Percentiles rank a stretch among this genome's conserved stretches.
Conservation (phyloP, 2,888 invertebrate genomes). For the Drepana falcataria region DNA sequence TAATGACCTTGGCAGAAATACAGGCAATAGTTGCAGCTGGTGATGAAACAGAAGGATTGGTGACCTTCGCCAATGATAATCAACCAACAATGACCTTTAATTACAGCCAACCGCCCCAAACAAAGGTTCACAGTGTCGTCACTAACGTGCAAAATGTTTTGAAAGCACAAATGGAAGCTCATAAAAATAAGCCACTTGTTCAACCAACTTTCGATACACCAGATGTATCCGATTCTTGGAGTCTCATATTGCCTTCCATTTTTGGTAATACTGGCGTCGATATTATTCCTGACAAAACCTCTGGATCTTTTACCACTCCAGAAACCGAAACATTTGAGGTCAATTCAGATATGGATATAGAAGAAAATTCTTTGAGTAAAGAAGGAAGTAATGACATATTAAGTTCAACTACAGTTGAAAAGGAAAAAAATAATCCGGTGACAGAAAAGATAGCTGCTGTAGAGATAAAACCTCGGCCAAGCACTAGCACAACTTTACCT, state of each 20-base stretch:
- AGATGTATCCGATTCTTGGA: slow-evolving; percentile 88
- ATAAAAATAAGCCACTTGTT: slow-evolving; percentile 69
- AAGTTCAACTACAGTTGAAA: slow-evolving; percentile 27
- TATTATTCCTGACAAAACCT: slow-evolving; percentile 74
- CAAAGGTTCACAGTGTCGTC: slow-evolving; percentile 88
- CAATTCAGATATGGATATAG: slow-evolving; percentile 27
- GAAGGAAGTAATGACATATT: slow-evolving; percentile 43
- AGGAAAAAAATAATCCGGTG: slow-evolving; percentile 16
- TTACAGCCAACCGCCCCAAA: slow-evolving; percentile 78
- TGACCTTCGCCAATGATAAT: slow-evolving; percentile 70
- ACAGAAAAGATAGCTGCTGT: slow-evolving; percentile 23
- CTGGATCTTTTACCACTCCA: slow-evolving; percentile 54
- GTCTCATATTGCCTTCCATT: slow-evolving; percentile 88
- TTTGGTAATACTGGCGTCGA: slow-evolving; percentile 84
- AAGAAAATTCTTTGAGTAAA: slow-evolving; percentile 47
- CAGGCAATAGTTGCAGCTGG: slow-evolving; percentile 91
- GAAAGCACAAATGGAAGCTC: slow-evolving; percentile 85
- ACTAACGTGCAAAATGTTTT: slow-evolving; percentile 90
- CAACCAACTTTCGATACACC: slow-evolving; percentile 82
- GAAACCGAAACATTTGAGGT: slow-evolving; percentile 65
- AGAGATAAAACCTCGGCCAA: slow-evolving; percentile 9
- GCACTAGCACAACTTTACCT: neutral
- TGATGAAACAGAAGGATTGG: slow-evolving; percentile 81
- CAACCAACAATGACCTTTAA: slow-evolving; percentile 68
- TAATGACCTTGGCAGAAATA: slow-evolving; percentile 92